Conservation (phyloP, 2,113 vertebrate genomes). For the Grallaria varia region DNA sequence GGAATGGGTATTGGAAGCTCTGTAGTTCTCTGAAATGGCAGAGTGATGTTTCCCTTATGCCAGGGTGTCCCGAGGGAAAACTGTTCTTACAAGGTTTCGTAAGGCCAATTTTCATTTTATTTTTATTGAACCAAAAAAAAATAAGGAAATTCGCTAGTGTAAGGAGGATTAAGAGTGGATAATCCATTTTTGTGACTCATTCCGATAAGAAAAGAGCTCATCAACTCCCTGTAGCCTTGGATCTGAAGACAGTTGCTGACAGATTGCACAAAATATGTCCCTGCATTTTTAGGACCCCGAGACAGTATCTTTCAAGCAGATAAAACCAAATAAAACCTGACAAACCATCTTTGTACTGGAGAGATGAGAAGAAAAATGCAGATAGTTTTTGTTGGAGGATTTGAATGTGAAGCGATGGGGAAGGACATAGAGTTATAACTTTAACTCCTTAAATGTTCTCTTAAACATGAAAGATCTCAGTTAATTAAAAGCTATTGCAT, state of each 20-base stretch:
- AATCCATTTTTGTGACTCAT: slow-evolving; percentile 59
- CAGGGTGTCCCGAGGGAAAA: not conserved
- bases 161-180: slow-evolving; percentile 44
- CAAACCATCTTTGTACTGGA: slow-evolving; percentile 12
- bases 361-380: slow-evolving; percentile 18
- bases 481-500: slow-evolving; percentile 55
- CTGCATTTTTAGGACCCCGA: slow-evolving; percentile 10
- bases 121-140: slow-evolving; percentile 26
- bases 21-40: not conserved
- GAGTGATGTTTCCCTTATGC: not conserved
- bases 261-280: slow-evolving; percentile 58
- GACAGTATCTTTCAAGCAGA: slow-evolving; percentile 48
- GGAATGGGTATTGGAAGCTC: not conserved
- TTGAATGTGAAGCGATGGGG: not conserved
- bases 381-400: not conserved
- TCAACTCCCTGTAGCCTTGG: slow-evolving; percentile 15
- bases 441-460: slow-evolving; percentile 26
- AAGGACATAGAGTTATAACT: not conserved
- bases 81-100: not conserved
- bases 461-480: slow-evolving; percentile 4
- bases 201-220: slow-evolving; percentile 48
- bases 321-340: slow-evolving; percentile 62
- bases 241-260: slow-evolving; percentile 46
- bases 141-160: not conserved
- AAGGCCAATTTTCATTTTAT: not conserved